These are phyloP conservation scores for Rissa tridactyla DNA, from an alignment of 2,113 vertebrate species.

Conservation along the genomic window DNA sequence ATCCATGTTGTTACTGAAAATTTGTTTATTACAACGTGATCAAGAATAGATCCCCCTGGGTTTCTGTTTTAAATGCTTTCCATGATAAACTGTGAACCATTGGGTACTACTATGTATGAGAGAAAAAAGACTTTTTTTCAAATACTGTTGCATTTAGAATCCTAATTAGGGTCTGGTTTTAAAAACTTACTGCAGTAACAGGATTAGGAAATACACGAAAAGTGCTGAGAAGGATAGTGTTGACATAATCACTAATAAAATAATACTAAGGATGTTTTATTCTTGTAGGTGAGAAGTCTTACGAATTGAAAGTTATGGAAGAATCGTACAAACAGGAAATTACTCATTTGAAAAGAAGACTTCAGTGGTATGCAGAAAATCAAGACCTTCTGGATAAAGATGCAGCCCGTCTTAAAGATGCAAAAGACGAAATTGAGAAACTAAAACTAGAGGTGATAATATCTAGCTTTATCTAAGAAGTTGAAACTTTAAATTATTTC, in stretches of 20 bases:
- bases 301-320: conserved; percentile 83
- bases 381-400: conserved; percentile 91
- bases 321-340: conserved; percentile 86
- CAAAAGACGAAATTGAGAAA: conserved; percentile 82
- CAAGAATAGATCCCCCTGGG: neutral
- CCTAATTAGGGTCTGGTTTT: neutral
- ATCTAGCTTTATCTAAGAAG: neutral
- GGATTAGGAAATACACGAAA: neutral
- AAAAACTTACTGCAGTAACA: neutral
- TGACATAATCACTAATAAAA: neutral
- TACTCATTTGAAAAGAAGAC: conserved; percentile 78
- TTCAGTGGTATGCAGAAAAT: conserved; percentile 93
- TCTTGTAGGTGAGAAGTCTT: conserved; percentile 79
- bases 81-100: neutral
- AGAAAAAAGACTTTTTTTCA: neutral
- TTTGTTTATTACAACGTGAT: neutral
- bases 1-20: neutral
- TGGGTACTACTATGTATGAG: neutral
- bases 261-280: neutral
- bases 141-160: neutral
- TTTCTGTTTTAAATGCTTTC: neutral
- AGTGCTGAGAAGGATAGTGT: neutral
- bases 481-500: neutral
- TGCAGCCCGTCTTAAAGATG: conserved; percentile 80
- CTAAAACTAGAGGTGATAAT: conserved; percentile 82